Percentiles rank a stretch among this genome's conserved stretches.
phyloP scores from a whole-genome alignment of 1,140 invertebrate species.

The Drosophila kikkawai region DNA sequence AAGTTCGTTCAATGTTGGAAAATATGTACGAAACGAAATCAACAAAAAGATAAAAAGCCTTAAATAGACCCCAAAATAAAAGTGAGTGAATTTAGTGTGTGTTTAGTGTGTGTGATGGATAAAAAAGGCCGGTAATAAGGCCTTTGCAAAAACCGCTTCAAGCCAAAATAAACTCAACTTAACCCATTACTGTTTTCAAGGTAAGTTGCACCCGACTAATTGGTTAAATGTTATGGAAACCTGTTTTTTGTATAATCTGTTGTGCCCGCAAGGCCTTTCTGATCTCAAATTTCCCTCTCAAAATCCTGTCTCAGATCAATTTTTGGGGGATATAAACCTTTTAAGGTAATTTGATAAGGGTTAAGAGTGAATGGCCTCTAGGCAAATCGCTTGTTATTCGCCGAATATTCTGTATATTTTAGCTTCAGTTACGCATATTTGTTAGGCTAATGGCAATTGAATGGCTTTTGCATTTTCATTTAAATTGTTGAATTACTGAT shows the following conservation, averaged over 20 bases:
- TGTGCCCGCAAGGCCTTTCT: background rate
- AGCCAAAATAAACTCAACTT: constrained; percentile 20
- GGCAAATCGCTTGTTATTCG: constrained; percentile 5
- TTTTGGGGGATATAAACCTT: background rate
- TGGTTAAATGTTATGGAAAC: constrained; percentile 19
- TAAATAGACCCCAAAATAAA: constrained; percentile 8
- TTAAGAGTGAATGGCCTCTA: background rate
- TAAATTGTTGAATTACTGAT: constrained; percentile 11
- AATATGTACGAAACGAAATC: constrained; percentile 31
- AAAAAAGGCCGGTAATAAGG: constrained; percentile 15
- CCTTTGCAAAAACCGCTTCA: background rate
- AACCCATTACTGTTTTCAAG: constrained; percentile 4
- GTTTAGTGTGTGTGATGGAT: background rate
- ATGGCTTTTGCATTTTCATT: constrained; percentile 23
- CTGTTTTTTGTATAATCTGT: background rate
- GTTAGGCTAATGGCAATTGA: constrained; percentile 21
- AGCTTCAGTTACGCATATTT: constrained; percentile 17
- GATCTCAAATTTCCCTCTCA: constrained; percentile 21
- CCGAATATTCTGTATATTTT: constrained; percentile 3
- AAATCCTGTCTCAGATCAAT: background rate
- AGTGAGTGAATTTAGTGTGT: constrained; percentile 22
- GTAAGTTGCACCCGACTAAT: constrained; percentile 17
- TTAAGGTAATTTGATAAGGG: constrained; percentile 15
- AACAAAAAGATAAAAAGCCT: constrained; percentile 4
- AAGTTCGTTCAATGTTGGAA: constrained; percentile 13